Evolutionary conservation across 53 echinoderm and acorn worm species (phyloP), one percentile per base, ranked within the genome.

Genomic region (Temnopleurus reevesii): DNA sequence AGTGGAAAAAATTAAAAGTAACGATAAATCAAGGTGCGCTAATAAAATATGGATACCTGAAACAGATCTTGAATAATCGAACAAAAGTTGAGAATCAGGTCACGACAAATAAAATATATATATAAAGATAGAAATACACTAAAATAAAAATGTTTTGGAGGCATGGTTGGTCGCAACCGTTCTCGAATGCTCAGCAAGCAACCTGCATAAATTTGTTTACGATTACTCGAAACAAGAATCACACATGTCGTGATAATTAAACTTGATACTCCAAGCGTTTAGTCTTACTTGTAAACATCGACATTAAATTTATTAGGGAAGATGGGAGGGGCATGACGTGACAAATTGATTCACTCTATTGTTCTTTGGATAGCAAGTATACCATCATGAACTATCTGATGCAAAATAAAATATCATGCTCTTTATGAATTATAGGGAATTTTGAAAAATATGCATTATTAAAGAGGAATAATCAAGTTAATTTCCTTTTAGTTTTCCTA

Each of bases 281-380:
- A 47, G 46, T 79, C 3, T 49, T 29, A 79, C 79, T 44, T 46
- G 79, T 49, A 79, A 79, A 79, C 79, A 79, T 46, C 46, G 24
- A 26, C 46, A 28, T 79, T 79, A 79, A 79, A 79, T 46, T 49
- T 79, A 2, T 25, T 79, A 17, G 4, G 43, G 1, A 1, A 5
- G 36, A 49, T 15, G 2, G 31, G 4, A n/a, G 17, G 34, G 43
- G 43, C 41, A 23, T 71, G 7, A 71, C 1, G n/a, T 31, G 29
- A 41, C 2, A 71, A 71, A 13, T 38, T 1, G n/a, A 71, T 43
- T 10, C 8, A 9, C 38, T 21, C n/a, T 19, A 5, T 36, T 66
- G 66, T 66, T 18, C 38, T 30, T 41, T 71, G n/a, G n/a, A n/a
- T n/a, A n/a, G n/a, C n/a, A n/a, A n/a, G n/a, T n/a, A n/a, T n/a